Conservation (phyloP, 2,888 invertebrate genomes). For the Xestoiulus laeticollis region DNA sequence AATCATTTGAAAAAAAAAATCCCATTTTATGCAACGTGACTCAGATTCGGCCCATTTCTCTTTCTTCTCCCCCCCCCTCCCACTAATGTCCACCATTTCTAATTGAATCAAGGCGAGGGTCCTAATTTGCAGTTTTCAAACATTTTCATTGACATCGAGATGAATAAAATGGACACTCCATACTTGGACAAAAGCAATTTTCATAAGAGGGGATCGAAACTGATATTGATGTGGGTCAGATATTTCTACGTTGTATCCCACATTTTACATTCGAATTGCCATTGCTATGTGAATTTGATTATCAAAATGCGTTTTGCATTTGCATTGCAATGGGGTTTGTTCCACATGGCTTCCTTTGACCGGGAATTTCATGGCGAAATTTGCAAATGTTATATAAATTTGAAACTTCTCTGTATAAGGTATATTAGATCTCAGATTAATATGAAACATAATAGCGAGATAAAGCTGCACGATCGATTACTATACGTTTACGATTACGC, state of each 20-base stretch:
- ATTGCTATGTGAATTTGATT: background rate
- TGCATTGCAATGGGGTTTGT: background rate
- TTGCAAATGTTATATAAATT: background rate
- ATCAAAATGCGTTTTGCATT: background rate
- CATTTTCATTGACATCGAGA: background rate
- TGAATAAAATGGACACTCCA: background rate
- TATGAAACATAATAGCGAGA: background rate
- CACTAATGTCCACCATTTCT: background rate
- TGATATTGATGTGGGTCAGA: background rate
- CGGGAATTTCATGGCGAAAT: background rate
- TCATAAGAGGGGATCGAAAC: slow-evolving; percentile 2
- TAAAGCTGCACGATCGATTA: too few relatives aligned
- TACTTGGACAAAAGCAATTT: background rate
- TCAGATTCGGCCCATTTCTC: background rate
- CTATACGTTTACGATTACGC: too few relatives aligned
- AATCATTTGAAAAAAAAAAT: background rate
- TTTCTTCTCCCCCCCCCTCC: background rate
- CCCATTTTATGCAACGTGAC: background rate
- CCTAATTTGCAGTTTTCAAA: background rate
- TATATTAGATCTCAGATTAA: background rate
- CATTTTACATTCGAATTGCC: background rate
- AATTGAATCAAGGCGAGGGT: background rate
- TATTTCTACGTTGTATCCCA: background rate
- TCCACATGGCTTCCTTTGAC: background rate
- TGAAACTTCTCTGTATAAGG: background rate